Percentiles rank a stretch among this genome's conserved stretches.
These are phyloP conservation scores for Catharus ustulatus DNA, from an alignment of 2,797 vertebrate genomes.

Conservation along the genomic window DNA sequence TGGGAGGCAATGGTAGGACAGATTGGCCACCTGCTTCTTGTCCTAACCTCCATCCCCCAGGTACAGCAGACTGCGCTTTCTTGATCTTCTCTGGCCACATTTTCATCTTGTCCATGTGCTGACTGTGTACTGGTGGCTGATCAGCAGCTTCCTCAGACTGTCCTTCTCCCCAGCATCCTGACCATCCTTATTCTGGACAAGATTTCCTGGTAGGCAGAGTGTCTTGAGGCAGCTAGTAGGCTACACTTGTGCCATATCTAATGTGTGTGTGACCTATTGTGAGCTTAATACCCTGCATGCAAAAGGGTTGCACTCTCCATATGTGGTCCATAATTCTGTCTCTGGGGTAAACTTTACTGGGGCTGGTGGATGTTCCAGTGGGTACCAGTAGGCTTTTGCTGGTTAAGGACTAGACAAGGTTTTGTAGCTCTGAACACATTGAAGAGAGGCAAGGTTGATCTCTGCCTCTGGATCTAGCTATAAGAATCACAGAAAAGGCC, in stretches of 20 bases:
- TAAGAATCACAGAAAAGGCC: neutral
- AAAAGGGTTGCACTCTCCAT: neutral
- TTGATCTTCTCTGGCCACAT: neutral
- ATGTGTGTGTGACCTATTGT: neutral
- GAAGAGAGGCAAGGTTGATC: neutral
- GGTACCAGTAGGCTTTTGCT: neutral
- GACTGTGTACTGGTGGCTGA: neutral
- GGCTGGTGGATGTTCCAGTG: neutral
- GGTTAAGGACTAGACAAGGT: neutral
- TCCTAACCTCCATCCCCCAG: neutral
- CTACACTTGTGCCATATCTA: neutral
- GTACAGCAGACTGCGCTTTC: neutral
- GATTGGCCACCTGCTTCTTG: neutral
- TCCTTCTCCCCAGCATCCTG: neutral
- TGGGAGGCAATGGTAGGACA: neutral
- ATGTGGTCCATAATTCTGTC: neutral
- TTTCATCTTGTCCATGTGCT: neutral
- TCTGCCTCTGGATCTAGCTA: neutral
- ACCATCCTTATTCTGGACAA: neutral
- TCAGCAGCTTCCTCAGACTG: neutral
- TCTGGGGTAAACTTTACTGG: neutral
- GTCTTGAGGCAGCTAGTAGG: neutral
- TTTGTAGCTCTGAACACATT: neutral
- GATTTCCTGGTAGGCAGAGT: neutral
- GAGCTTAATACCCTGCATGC: neutral